Conservation (phyloP, 2,888 invertebrate genomes). For the Coleophora flavipennella region DNA sequence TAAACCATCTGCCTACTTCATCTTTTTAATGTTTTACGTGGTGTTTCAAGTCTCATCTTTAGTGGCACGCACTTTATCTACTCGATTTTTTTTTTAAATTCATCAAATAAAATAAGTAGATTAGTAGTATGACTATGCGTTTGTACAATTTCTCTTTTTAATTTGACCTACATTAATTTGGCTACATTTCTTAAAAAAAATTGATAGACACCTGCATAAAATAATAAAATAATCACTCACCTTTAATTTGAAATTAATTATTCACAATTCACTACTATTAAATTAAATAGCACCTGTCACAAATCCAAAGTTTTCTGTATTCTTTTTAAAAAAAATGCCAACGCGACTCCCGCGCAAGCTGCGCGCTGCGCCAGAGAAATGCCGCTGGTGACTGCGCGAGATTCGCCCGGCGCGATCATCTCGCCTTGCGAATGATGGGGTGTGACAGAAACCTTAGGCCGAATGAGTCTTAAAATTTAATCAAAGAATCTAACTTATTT, state of each 20-base stretch:
- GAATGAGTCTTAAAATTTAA: too few relatives aligned
- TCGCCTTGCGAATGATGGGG: neutral
- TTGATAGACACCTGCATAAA: neutral
- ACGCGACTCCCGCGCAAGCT: slow-evolving; percentile 17
- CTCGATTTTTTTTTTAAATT: too few relatives aligned
- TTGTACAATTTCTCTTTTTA: too few relatives aligned
- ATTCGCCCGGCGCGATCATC: slow-evolving; percentile 1
- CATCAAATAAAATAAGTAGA: too few relatives aligned
- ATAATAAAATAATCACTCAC: slow-evolving; percentile 2
- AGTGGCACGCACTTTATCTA: too few relatives aligned
- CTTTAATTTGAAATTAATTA: slow-evolving; percentile 1
- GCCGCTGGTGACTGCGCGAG: slow-evolving; percentile 12
- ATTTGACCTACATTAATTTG: too few relatives aligned
- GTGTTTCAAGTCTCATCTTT: too few relatives aligned
- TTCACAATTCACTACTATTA: neutral
- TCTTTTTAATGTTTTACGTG: too few relatives aligned
- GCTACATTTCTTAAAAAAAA: too few relatives aligned
- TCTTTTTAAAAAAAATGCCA: neutral
- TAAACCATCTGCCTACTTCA: too few relatives aligned
- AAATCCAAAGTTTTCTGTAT: slow-evolving; percentile 7
- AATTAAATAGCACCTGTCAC: slow-evolving; percentile 6
- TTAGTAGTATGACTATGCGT: too few relatives aligned
- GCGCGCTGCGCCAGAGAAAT: slow-evolving; percentile 17
- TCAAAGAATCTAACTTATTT: too few relatives aligned
- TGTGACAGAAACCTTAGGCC: neutral